Evolutionary conservation across 64 coral and sea anemone genomes (phyloP), one percentile per base, ranked within the genome.

Genomic region (Pachyseris speciosa): DNA sequence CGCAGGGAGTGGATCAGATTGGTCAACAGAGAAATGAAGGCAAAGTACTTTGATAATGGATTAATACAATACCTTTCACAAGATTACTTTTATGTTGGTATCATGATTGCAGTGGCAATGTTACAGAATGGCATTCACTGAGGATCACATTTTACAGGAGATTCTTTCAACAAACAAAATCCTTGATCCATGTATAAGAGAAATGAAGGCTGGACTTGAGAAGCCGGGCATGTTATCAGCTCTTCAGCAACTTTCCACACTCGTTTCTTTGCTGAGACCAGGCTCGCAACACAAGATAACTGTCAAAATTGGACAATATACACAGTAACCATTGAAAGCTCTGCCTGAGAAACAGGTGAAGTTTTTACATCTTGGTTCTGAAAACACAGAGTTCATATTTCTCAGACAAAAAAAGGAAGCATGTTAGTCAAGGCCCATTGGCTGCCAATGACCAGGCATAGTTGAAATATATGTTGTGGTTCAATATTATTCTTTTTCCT

Each of bases 171-270:
- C 75, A 34, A 70, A 47, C 29, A 30, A 81, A 50, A 69, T 42
- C 50, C 8, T 7, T 27, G 60, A 77, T 55, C 64, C 91, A 34
- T 93, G 91, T 87, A 60, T 93, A 12, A 8, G 25, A 11, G 69
- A 93, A 79, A 86, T 87, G 27, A 84, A 87, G 73, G n/a, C 38
- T 49, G 91, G 91, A 69, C 61, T 93, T 9, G 83, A 77, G 25
- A 37, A 67, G 68, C 45, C 85, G 17, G 86, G 86, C 28, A 88
- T 89, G 75, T 57, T 89, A 25, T 71, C 74, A 47, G 77, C 75
- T 37, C 51, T 94, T 10, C 64, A 66, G 30, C 64, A 94, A 59
- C 52, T 94, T 16, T 78, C 86, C 40, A 64, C 72, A 9, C 53
- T 94, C 9, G 2, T 49, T 61, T 34, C 89, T 78, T 64, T 94